These are phyloP conservation scores for Tachysurus vachellii DNA, from an alignment of 2,113 vertebrate genomes.

Conservation along the genomic window DNA sequence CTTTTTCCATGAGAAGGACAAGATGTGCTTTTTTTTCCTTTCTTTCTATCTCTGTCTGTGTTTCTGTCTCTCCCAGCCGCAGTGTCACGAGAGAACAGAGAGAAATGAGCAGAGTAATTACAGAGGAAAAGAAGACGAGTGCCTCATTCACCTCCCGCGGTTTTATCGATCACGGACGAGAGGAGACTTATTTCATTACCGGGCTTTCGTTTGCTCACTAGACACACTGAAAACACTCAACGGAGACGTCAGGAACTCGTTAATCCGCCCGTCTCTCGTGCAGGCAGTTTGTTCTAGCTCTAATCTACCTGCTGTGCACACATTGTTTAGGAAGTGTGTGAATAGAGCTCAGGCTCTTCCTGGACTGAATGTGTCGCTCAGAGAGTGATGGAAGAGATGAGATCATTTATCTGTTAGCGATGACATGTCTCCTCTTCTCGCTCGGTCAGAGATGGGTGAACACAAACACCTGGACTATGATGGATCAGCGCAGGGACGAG, in stretches of 20 bases:
- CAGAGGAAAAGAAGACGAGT: constrained; percentile 21
- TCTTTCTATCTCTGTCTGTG: background rate
- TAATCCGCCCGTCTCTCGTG: constrained; percentile 32
- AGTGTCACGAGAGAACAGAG: background rate
- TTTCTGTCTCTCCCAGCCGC: too few species aligned
- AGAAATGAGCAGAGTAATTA: constrained; percentile 35
- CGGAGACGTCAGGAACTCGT: constrained; percentile 33
- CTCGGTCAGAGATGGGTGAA: constrained; percentile 77
- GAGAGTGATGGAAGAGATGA: constrained; percentile 55
- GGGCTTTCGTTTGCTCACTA: constrained; percentile 23
- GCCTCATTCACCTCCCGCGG: constrained; percentile 45
- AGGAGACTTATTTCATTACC: constrained; percentile 41
- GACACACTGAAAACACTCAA: constrained; percentile 22
- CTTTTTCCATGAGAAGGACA: constrained; percentile 73
- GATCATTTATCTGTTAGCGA: constrained; percentile 47
- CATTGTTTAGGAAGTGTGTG: constrained; percentile 39
- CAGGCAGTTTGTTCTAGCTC: constrained; percentile 42
- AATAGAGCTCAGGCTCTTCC: constrained; percentile 31
- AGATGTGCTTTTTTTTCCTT: constrained; percentile 40
- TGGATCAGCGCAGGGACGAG: constrained; percentile 80
- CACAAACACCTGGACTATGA: constrained; percentile 75
- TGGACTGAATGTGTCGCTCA: constrained; percentile 63
- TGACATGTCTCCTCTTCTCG: constrained; percentile 71
- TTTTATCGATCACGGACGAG: constrained; percentile 48
- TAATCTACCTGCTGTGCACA: constrained; percentile 36